phyloP scores from a whole-genome alignment of 2,888 invertebrate species.

The Leucania comma region DNA sequence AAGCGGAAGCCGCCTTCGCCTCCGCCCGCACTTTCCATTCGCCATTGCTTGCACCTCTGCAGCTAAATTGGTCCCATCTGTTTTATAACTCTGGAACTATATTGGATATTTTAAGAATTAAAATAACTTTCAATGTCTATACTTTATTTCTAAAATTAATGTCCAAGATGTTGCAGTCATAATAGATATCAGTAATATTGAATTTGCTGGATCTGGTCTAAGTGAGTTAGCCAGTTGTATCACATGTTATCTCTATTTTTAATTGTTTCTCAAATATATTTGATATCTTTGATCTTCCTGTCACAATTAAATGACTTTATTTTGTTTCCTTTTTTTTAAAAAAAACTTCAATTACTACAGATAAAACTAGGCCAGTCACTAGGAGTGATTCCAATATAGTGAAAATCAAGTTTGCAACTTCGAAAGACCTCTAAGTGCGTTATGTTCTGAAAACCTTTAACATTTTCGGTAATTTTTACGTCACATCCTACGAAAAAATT shows the following conservation, averaged over 20 bases:
- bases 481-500: too few species aligned
- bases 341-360: slow-evolving; percentile 62
- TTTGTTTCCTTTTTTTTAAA: slow-evolving; percentile 55
- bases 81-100: slow-evolving; percentile 67
- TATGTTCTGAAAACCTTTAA: too few species aligned
- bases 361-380: slow-evolving; percentile 21
- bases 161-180: neutral
- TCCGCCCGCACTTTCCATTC: slow-evolving; percentile 89
- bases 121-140: slow-evolving; percentile 22
- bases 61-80: slow-evolving; percentile 79
- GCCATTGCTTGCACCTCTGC: slow-evolving; percentile 81
- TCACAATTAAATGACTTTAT: slow-evolving; percentile 67
- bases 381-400: too few species aligned
- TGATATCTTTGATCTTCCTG: slow-evolving; percentile 74
- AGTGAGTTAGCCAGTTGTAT: neutral
- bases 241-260: slow-evolving; percentile 63
- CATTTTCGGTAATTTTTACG: too few species aligned
- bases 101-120: slow-evolving; percentile 45
- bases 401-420: too few species aligned
- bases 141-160: neutral
- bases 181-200: neutral
- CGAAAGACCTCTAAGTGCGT: too few species aligned
- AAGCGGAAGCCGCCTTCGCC: slow-evolving; percentile 84
- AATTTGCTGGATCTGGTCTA: neutral
- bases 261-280: slow-evolving; percentile 72